These are phyloP conservation scores for Centropus unirufus DNA, from an alignment of 2,113 vertebrate species.

Conservation along the genomic window DNA sequence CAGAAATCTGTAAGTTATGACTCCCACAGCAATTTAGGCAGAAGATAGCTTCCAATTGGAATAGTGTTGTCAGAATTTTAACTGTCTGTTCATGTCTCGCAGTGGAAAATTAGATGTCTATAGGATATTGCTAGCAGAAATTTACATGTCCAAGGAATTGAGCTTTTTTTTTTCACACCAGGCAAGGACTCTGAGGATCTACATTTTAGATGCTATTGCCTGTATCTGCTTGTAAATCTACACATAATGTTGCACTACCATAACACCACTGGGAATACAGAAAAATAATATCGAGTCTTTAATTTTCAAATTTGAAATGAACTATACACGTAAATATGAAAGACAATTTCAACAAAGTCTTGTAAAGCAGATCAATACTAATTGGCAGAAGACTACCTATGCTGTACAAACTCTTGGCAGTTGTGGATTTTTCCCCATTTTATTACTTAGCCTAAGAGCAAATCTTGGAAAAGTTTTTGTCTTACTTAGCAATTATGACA, in stretches of 20 bases:
- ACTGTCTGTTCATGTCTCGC: not conserved
- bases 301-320: not conserved
- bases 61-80: slow-evolving; percentile 31
- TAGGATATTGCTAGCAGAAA: slow-evolving; percentile 3
- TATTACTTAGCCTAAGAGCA: not conserved
- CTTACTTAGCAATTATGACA: not conserved
- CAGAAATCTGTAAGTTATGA: slow-evolving; percentile 31
- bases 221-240: not conserved
- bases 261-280: not conserved
- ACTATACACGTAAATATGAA: not conserved
- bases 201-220: not conserved
- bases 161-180: not conserved
- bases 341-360: not conserved
- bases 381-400: not conserved
- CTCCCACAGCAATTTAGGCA: not conserved
- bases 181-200: not conserved
- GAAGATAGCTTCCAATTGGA: slow-evolving; percentile 2
- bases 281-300: not conserved
- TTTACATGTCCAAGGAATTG: not conserved
- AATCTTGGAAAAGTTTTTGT: not conserved
- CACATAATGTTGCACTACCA: not conserved
- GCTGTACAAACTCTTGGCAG: not conserved
- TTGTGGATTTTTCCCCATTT: not conserved
- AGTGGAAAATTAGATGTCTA: not conserved
- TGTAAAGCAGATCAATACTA: not conserved